Conservation (phyloP, 30 jellyfish, hydroid and myxozoan species). For the Euphysa ruthae region DNA sequence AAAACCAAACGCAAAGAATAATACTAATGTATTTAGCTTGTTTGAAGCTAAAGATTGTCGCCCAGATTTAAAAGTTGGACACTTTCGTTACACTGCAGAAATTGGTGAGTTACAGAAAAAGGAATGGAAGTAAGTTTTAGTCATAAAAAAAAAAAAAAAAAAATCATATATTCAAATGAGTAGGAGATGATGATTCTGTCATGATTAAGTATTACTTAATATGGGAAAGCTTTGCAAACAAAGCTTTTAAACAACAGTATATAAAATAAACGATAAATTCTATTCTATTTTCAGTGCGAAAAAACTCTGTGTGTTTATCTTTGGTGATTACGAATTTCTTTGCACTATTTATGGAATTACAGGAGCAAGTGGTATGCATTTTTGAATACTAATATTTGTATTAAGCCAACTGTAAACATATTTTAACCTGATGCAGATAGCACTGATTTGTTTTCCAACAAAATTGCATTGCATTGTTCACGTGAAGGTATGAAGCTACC, state of each 20-base stretch:
- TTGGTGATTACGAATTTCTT: slow-evolving; percentile 1
- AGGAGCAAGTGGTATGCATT: too few relatives aligned
- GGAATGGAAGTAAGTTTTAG: background rate
- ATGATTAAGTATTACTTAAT: too few relatives aligned
- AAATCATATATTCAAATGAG: background rate
- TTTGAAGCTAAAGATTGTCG: background rate
- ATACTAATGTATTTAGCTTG: background rate
- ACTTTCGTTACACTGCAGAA: background rate
- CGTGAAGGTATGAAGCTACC: too few relatives aligned
- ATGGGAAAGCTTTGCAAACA: too few relatives aligned
- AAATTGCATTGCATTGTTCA: too few relatives aligned
- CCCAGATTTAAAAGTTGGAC: background rate
- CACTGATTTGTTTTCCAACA: too few relatives aligned
- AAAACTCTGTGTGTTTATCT: background rate
- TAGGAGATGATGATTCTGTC: too few relatives aligned
- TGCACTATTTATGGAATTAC: too few relatives aligned
- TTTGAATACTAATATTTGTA: too few relatives aligned
- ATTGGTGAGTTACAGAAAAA: background rate
- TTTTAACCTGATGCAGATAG: too few relatives aligned
- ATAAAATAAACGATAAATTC: background rate
- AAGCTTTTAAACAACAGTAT: background rate
- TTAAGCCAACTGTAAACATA: too few relatives aligned
- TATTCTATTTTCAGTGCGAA: background rate
- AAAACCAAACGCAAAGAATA: background rate
- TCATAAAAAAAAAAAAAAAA: too few relatives aligned